Percentiles rank a stretch among this genome's conserved stretches.
Evolutionary conservation across 2,113 vertebrate genomes (phyloP).

Genomic region (Gallinago jamesoni): DNA sequence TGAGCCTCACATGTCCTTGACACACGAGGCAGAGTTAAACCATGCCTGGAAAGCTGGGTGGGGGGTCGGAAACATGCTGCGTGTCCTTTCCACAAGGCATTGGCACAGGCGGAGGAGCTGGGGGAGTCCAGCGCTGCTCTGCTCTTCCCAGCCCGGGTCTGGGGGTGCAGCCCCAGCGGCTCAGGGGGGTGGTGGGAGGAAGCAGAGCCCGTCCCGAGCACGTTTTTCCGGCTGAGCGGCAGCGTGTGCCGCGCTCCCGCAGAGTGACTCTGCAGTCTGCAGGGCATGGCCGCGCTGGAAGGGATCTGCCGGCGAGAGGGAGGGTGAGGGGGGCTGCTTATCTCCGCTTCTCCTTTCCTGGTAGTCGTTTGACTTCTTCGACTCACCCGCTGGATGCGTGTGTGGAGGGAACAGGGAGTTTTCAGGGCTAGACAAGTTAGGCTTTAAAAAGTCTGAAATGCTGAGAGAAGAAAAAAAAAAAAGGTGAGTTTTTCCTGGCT

Average conservation of each 20-base stretch:
- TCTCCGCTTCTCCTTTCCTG: background rate
- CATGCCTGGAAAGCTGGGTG: background rate
- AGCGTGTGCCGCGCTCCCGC: background rate
- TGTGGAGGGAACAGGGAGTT: rapidly evolving
- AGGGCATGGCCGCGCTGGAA: background rate
- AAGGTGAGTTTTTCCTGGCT: background rate
- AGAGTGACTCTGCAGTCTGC: conserved; percentile 69
- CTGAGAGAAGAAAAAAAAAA: background rate
- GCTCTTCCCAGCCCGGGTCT: rapidly evolving
- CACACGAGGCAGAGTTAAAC: background rate
- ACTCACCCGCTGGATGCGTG: rapidly evolving
- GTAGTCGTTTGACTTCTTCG: background rate
- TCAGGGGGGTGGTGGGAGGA: background rate
- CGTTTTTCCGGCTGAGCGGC: conserved; percentile 19
- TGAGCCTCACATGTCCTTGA: background rate
- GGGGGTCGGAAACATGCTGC: background rate
- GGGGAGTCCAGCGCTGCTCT: rapidly evolving
- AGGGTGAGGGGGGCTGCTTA: background rate
- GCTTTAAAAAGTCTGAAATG: background rate
- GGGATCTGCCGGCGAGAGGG: background rate
- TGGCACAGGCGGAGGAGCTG: background rate
- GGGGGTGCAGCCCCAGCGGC: background rate
- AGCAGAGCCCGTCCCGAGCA: background rate
- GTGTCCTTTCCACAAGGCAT: background rate
- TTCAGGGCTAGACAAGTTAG: background rate